Evolutionary conservation across 2,113 vertebrate genomes (phyloP), one percentile per base, ranked within the genome.

Genomic region (Rhinoderma darwinii): DNA sequence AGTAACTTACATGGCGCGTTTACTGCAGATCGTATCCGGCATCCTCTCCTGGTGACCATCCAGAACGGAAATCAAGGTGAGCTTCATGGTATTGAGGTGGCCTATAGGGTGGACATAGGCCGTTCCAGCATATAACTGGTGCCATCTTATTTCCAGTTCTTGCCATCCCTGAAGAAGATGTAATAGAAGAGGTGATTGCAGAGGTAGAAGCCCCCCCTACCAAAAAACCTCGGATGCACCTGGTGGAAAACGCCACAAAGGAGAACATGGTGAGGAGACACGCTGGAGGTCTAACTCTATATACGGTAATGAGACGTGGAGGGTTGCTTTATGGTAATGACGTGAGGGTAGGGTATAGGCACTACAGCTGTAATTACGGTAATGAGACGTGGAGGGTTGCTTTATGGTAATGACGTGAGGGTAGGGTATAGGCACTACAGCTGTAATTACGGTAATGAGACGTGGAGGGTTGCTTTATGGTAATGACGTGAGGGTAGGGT

Each of bases 61-160:
- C 96, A 96, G 82, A 94, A 96, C 0, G 96, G 96, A 18, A 95
- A 96, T 88, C 96, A 95, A 93, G 96, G 97, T 96, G 88, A 70
- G 30, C 1, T n/a, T n/a, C n/a, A n/a, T n/a, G n/a, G n/a, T n/a
- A n/a, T n/a, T 12, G 15, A 25, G 6, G 5, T 10, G 22, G 20
- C 12, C 20, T 37, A 20, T 70, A 20, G 37, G 41, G 20, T 3
- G 41, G 39, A 3, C 3, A n/a, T 6, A 78, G n/a, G 75, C n/a
- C 32, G 9, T 30, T 25, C 12, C 6, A 17, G 35, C 30, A 5
- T 32, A 5, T 80, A 43, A 61, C n/a, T 0, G 44, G 0, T 59
- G 22, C 20, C 61, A 8, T 11, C 32, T 74, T 9, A 14, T 73
- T 90, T 88, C 54, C 88, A 98, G 97, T 97, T 93, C 88, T 97